Conservation (phyloP, 2,888 invertebrate genomes). For the Andricus curvator region DNA sequence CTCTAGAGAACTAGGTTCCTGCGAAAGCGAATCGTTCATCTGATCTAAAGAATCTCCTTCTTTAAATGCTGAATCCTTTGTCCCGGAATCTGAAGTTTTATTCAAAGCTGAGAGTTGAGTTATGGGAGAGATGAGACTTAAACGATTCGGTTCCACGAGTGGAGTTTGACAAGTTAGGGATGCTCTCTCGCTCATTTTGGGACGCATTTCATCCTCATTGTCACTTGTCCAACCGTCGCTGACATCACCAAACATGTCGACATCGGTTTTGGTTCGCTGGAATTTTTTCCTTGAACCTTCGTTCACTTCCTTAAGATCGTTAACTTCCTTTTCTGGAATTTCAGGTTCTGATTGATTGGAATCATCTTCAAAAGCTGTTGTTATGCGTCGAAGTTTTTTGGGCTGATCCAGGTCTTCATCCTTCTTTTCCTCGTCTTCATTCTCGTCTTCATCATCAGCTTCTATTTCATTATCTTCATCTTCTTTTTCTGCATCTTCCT, state of each 20-base stretch:
- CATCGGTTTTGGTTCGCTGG: slow-evolving; percentile 63
- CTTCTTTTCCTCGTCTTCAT: slow-evolving; percentile 71
- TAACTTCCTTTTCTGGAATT: slow-evolving; percentile 43
- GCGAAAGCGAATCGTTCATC: slow-evolving; percentile 18
- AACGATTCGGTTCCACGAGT: slow-evolving; percentile 47
- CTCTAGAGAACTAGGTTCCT: not conserved
- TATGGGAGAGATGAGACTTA: slow-evolving; percentile 76
- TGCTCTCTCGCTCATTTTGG: not conserved
- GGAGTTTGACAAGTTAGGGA: slow-evolving; percentile 48
- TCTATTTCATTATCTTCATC: slow-evolving; percentile 71
- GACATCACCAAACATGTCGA: slow-evolving; percentile 71
- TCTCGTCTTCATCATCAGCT: slow-evolving; percentile 70
- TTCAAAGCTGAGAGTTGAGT: slow-evolving; percentile 70
- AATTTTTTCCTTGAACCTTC: slow-evolving; percentile 9
- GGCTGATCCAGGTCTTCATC: slow-evolving; percentile 79
- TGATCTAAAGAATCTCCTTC: slow-evolving; percentile 42
- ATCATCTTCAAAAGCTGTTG: slow-evolving; percentile 65
- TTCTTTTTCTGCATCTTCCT: slow-evolving; percentile 70
- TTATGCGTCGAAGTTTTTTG: slow-evolving; percentile 65
- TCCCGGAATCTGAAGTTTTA: not conserved
- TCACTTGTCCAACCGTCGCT: slow-evolving; percentile 56
- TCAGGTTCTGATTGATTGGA: slow-evolving; percentile 53
- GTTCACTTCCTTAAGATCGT: slow-evolving; percentile 52
- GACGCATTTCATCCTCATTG: slow-evolving; percentile 58
- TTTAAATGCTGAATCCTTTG: slow-evolving; percentile 38